These are phyloP conservation scores for Amblyjoppa proteus DNA, from an alignment of 2,888 invertebrate genomes.

Conservation along the genomic window DNA sequence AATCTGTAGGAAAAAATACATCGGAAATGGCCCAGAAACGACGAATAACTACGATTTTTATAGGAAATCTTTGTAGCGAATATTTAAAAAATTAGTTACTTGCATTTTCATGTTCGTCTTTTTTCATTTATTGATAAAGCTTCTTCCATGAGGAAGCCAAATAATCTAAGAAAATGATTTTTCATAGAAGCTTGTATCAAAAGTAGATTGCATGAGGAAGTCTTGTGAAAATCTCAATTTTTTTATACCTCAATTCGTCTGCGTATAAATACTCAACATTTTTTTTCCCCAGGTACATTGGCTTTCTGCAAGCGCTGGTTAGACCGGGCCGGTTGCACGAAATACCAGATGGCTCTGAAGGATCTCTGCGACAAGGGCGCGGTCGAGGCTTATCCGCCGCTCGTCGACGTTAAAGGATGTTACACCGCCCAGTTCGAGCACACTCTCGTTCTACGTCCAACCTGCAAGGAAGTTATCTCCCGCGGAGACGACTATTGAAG, in stretches of 20 bases:
- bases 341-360: constrained; percentile 99
- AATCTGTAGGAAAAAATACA: no score
- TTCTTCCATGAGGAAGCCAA: no score
- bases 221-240: no score
- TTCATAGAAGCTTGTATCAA: no score
- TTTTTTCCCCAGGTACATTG: constrained; percentile 88
- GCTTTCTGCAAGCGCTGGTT: constrained; percentile 99
- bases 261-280: neutral
- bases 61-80: no score
- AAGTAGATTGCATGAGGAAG: no score
- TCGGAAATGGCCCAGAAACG: no score
- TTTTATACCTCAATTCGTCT: neutral
- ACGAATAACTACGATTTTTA: no score
- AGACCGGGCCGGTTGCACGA: constrained; percentile 97
- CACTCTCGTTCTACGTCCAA: constrained; percentile 98
- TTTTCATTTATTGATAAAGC: no score
- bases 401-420: constrained; percentile 98
- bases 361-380: constrained; percentile 99
- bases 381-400: constrained; percentile 99
- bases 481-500: constrained; percentile 97
- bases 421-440: constrained; percentile 99
- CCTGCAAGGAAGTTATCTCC: constrained; percentile 99
- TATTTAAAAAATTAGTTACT: no score
- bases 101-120: no score
- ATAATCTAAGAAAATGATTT: no score